Percentiles rank a stretch among this genome's conserved stretches.
phyloP scores from a whole-genome alignment of 1,140 invertebrate species.

The Aphaenogaster floridana region DNA sequence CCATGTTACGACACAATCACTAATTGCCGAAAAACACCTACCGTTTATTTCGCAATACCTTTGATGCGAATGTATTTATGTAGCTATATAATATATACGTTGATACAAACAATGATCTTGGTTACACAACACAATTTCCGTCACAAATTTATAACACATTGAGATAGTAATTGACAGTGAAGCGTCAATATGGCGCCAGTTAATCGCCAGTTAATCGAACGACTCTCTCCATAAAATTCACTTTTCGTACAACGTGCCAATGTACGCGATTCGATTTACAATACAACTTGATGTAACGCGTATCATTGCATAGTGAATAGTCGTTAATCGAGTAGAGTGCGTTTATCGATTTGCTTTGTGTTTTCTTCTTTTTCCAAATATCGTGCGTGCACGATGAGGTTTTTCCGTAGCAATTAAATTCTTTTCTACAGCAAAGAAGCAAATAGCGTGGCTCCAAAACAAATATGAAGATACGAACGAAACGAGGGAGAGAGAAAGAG shows the following conservation, averaged over 20 bases:
- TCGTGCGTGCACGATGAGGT: neutral
- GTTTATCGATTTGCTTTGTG: slow-evolving; percentile 10
- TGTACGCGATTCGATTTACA: neutral
- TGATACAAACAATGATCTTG: slow-evolving; percentile 5
- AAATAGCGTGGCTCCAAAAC: neutral
- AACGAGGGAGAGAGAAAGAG: neutral
- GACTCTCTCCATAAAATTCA: slow-evolving; percentile 10
- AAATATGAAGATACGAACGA: neutral
- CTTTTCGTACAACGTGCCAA: neutral
- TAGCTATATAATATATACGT: neutral
- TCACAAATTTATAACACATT: slow-evolving; percentile 22
- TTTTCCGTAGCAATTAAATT: slow-evolving; percentile 14
- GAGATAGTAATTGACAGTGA: slow-evolving; percentile 1
- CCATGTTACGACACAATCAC: slow-evolving; percentile 10
- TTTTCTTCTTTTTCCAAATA: neutral
- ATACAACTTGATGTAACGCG: neutral
- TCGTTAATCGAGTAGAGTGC: neutral
- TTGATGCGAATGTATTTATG: neutral
- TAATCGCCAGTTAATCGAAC: slow-evolving; percentile 16
- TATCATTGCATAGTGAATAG: neutral
- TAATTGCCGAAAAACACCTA: slow-evolving; percentile 10
- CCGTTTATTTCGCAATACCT: neutral
- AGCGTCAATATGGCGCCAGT: neutral
- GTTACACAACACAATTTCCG: neutral
- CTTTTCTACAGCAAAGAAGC: neutral